Evolutionary conservation across 2,113 vertebrate species (phyloP), one percentile per base, ranked within the genome.

Genomic region (Microcebus tavaratra): DNA sequence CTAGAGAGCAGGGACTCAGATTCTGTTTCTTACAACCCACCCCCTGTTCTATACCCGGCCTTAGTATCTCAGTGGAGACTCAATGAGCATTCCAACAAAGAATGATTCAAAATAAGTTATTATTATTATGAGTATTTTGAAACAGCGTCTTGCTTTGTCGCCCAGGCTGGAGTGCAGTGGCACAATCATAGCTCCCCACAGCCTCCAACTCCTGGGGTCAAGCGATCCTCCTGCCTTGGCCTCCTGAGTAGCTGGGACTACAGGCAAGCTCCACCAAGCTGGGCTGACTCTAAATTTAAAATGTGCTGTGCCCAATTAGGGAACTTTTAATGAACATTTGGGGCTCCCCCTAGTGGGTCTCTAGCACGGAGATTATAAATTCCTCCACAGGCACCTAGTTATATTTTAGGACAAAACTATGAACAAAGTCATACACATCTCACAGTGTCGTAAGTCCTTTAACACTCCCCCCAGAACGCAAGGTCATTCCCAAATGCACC

Each of bases 281-380:
- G 9, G 75, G 31, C 21, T 34, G 53, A 88, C 76, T 79, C 48
- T 79, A 79, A 55, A 29, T 91, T 59, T 86, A 48, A 57, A 91
- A 65, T 70, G 5, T 34, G 17, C 68, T 31, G 12, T 25, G 5
- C 57, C 25, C 61, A 45, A 23, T 23, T 50, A 61, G 11, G n/a
- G 18, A 42, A 36, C 91, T 79, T 82, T 57, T 42, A 39, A 92
- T 86, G 14, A 57, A 27, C n/a, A 11, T 25, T 89, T 2, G 1
- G 81, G 21, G 50, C 0, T 5, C 57, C 91, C 63, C 59, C 91
- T 97, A 84, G 81, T 91, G 93, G 45, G 27, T 14, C 11, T 29
- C 12, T 25, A 73, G n/a, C 34, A 7, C 2, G 1, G 45, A 20
- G 8, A 34, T 90, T 13, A 8, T 15, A 76, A 70, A 55, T 61